Evolutionary conservation across 2,113 vertebrate genomes (phyloP).

Genomic region (Limanda limanda): DNA sequence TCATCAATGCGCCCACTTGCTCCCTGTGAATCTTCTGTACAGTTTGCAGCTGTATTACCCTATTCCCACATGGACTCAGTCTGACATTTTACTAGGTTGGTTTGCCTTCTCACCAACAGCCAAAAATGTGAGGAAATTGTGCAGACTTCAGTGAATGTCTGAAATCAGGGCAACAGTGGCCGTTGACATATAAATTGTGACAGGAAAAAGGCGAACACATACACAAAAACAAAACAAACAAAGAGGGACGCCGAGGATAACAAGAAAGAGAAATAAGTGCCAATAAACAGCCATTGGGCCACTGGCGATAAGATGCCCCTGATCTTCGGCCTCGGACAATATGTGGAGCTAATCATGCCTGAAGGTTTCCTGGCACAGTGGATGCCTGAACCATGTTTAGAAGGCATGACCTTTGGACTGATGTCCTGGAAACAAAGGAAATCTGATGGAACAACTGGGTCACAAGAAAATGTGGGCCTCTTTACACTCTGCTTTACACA

Average conservation of each 20-base stretch:
- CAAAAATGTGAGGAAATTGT: no score
- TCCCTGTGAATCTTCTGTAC: no score
- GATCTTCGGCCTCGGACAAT: conserved; percentile 10
- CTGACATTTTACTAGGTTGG: no score
- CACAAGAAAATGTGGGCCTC: conserved; percentile 13
- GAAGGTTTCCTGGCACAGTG: conserved; percentile 10
- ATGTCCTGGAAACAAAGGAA: conserved; percentile 6
- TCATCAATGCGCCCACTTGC: no score
- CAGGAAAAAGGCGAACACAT: conserved; percentile 13
- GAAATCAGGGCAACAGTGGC: neutral
- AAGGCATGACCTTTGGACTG: neutral
- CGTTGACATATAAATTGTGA: neutral
- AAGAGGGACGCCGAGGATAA: neutral
- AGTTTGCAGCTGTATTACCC: no score
- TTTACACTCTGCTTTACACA: conserved; percentile 34
- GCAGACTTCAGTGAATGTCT: no score
- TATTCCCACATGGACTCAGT: no score
- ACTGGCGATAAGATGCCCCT: conserved; percentile 12
- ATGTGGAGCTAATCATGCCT: conserved; percentile 32
- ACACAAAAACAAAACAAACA: neutral
- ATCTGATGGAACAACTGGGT: conserved; percentile 38
- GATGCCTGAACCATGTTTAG: conserved; percentile 13
- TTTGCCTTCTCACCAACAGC: no score
- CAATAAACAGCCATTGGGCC: conserved; percentile 4
- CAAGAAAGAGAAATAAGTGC: conserved; percentile 10